Percentiles rank a stretch among this genome's conserved stretches.
Evolutionary conservation across 2,888 invertebrate genomes (phyloP).

Genomic region (Elysia crispata): DNA sequence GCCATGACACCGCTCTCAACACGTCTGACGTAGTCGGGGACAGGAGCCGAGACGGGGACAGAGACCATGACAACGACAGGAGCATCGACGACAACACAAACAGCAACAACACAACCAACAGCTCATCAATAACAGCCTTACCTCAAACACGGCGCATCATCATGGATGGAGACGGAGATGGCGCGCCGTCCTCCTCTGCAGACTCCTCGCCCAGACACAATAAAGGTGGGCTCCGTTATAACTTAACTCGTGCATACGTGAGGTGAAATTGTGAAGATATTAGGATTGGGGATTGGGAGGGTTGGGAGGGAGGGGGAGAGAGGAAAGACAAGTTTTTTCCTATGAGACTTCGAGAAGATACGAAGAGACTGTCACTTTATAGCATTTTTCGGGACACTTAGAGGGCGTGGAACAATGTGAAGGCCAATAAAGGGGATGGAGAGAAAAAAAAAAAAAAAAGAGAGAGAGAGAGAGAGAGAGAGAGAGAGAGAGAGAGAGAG

Average conservation of each 20-base stretch:
- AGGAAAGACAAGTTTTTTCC: too few species aligned
- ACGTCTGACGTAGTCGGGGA: constrained; percentile 6
- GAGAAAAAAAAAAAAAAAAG: background rate
- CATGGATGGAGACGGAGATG: constrained; percentile 46
- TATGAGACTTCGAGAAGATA: too few species aligned
- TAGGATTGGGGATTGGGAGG: too few species aligned
- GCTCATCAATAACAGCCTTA: too few species aligned
- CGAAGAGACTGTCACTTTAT: too few species aligned
- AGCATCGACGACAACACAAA: background rate
- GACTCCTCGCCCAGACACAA: constrained; percentile 26
- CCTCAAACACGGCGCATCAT: background rate
- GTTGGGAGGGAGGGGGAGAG: too few species aligned
- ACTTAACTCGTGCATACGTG: too few species aligned
- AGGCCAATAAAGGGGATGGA: too few species aligned
- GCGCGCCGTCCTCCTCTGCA: constrained; percentile 39
- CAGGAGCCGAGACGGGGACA: background rate
- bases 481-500: constrained; percentile 19
- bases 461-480: constrained; percentile 12
- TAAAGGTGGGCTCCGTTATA: background rate
- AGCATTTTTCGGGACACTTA: too few species aligned
- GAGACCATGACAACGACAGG: constrained; percentile 24
- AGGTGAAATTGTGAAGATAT: too few species aligned
- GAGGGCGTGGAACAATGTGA: background rate
- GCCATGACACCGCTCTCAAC: constrained; percentile 28
- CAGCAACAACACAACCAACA: too few species aligned